Evolutionary conservation across 1,140 invertebrate genomes (phyloP), one percentile per base, ranked within the genome.

Genomic region (Xylocopa sonorina): DNA sequence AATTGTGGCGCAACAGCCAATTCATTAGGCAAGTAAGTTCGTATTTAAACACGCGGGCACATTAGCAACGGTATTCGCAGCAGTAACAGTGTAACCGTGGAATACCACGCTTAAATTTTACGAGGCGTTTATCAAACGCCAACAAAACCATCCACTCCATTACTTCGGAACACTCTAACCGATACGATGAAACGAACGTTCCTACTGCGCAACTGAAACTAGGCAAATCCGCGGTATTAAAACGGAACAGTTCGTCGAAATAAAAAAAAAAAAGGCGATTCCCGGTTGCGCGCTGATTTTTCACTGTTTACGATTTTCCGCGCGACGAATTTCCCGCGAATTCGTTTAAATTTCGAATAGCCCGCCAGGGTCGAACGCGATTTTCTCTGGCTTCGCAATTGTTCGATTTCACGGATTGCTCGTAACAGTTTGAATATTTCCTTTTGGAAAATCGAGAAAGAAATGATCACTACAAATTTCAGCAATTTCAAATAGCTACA

Each of bases 101-200:
- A 66, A 51, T 50, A 60, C 18, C 64, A 24, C 38, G 41, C 16
- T 60, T 41, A 41, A 80, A 74, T 82, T 82, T 80, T 38, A 79
- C 43, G 51, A 67, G 55, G 48, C 69, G 53, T 82, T 68, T 75
- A 82, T 62, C 80, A 81, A 57, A 71, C 27, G 68, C 64, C 64
- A 29, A 18, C 64, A 67, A 67, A 67, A 50, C 64, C 64, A 67
- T 50, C 46, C 64, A 34, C 46, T 67, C 46, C n/a, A 50, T 67
- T 67, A 67, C 46, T 67, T 67, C 64, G 46, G 29, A 67, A 50
- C 64, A 67, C 50, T 67, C 46, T 67, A 67, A 34, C 64, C 29
- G 16, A n/a, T 27, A n/a, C n/a, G 27, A 67, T 67, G 50, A 67
- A 67, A 67, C 64, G 29, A 50, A 34, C 64, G 12, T 50, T 24